Conservation (phyloP, 2,888 invertebrate genomes). For the Diaphora mendica region DNA sequence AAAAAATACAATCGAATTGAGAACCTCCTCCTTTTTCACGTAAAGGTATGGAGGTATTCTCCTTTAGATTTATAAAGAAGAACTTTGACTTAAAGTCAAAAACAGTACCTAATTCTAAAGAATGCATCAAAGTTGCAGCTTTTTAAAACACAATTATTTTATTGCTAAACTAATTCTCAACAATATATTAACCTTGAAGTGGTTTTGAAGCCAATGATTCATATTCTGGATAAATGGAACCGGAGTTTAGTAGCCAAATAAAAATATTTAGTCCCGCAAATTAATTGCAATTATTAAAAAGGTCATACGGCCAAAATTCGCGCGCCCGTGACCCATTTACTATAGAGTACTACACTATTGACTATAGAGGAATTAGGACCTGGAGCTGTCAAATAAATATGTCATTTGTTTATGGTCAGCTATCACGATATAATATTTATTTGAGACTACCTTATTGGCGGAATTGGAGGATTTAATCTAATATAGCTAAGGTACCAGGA, state of each 20-base stretch:
- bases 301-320: constrained; percentile 40
- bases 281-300: constrained; percentile 51
- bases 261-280: constrained; percentile 19
- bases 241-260: constrained; percentile 12
- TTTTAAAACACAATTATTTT: not conserved
- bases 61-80: no score
- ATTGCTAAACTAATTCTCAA: not conserved
- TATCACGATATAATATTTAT: constrained; percentile 17
- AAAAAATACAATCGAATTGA: no score
- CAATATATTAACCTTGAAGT: not conserved
- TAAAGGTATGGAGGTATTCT: no score
- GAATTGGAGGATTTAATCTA: not conserved
- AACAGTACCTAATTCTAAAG: no score
- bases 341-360: no score
- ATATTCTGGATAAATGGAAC: not conserved
- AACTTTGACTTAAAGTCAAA: no score
- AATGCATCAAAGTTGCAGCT: no score
- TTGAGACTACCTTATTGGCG: not conserved
- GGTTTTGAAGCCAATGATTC: not conserved
- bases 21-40: no score
- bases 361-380: constrained; percentile 24
- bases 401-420: constrained; percentile 21
- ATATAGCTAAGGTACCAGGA: not conserved
- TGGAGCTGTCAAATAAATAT: constrained; percentile 23
- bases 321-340: constrained; percentile 48